Evolutionary conservation across 2,113 vertebrate species (phyloP), one percentile per base, ranked within the genome.

Genomic region (Scartelaos histophorus): DNA sequence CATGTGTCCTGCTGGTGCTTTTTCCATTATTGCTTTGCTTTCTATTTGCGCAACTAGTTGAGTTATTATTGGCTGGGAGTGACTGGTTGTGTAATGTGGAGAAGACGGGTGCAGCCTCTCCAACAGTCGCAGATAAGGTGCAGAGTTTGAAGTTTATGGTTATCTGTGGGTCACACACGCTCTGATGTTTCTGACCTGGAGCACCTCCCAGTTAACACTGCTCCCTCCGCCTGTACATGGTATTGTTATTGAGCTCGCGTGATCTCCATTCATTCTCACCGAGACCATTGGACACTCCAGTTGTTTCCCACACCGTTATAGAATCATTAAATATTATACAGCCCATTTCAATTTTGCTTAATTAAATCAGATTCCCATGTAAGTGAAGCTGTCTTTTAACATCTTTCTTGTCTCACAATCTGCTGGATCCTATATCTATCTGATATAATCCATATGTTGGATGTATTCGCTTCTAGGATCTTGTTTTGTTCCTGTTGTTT

Each of bases 181-280:
- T 13, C 67, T 0, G 1, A 4, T 4, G 71, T 69, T 58, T 67
- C 66, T 70, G 65, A 69, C 78, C 71, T 70, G 34, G 19, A 43
- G 61, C 61, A 38, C 61, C 61, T 51, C 43, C 76, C 67, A 29
- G 67, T 56, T 65, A 38, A 43, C 4, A 38, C 76, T 72, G 80
- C 85, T 92, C 89, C 89, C 86, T 90, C 89, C 86, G 84, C 71
- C 45, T 61, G 90, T 90, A 81, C 87, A 91, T 91, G 80, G 24
- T 34, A 61, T 70, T 85, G 68, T 66, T 60, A 53, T 66, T n/a
- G n/a, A n/a, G n/a, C n/a, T n/a, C n/a, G n/a, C n/a, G 73, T 13
- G 19, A 6, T 72, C 66, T 79, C 56, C 66, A 71, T 77, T 61
- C 7, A 34, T 13, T 15, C 21, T 10, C 21, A 54, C 51, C 19